A percentile compares a stretch with the other conserved stretches of the same genome.
Conservation (phyloP, 1,140 invertebrate species). For the Ephestia elutella region DNA sequence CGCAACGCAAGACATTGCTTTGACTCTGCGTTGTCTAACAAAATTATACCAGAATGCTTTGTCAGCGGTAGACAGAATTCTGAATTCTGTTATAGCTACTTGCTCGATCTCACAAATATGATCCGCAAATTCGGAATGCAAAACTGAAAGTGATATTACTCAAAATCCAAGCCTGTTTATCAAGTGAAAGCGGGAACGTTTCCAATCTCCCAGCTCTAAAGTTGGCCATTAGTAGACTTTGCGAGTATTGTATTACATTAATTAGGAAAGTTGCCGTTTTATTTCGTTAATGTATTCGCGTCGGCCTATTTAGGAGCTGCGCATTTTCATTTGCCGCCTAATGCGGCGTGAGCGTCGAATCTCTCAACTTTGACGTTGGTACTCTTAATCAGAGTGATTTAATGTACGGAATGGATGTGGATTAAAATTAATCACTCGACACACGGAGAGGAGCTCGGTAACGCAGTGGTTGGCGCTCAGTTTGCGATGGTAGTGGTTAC, state of each 20-base stretch:
- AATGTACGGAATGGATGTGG: neutral
- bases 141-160: neutral
- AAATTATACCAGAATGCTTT: no score
- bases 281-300: conserved; percentile 37
- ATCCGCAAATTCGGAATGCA: no score
- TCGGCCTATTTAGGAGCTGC: conserved; percentile 31
- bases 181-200: neutral
- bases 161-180: neutral
- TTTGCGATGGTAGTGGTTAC: no score
- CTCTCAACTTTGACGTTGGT: conserved; percentile 12
- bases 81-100: no score
- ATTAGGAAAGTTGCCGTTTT: conserved; percentile 33
- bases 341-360: conserved; percentile 20
- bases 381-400: conserved; percentile 11
- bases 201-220: conserved; percentile 5
- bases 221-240: conserved; percentile 21
- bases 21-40: no score
- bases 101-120: no score
- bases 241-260: conserved; percentile 33
- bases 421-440: neutral
- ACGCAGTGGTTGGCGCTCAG: no score
- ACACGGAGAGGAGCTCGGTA: no score
- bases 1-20: no score
- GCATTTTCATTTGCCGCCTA: conserved; percentile 28
- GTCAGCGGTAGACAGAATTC: no score